Base-by-base conservation (phyloP, 1,140 invertebrate species). In the Zaprionus vittiger region DNA sequence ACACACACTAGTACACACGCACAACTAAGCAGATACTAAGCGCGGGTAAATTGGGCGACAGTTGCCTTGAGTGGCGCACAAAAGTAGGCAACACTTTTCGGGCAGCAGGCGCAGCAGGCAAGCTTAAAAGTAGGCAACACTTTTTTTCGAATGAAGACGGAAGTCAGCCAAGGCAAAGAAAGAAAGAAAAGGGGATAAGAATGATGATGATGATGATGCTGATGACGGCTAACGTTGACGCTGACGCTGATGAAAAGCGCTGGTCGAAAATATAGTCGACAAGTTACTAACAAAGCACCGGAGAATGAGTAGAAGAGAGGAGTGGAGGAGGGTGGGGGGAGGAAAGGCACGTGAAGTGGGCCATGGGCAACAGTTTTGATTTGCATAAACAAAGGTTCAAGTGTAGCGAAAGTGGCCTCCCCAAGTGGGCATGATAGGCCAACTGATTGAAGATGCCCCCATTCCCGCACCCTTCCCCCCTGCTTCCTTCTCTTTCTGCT, bases 321-420 rank as follows among this genome's bases (percentile, higher is more conserved):
- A 24, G 47, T 14, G 20, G 7, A 11, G 9, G 4, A 1, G 20
- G n/a, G 17, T 0, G 20, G 20, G 11, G 12, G 47, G 11, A 22
- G 47, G 47, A 22, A n/a, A 49, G 9, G 41, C 55, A 49, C 64
- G 49, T 41, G 38, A 73, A 79, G 74, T 87, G 84, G 84, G 83
- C 81, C 84, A 87, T 89, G 83, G 83, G 81, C 85, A 89, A 84
- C 84, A 73, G 85, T 89, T 89, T 90, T 89, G 84, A 89, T 89
- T 89, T 89, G 81, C 84, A 87, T 87, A 87, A 87, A 87, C 84
- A 87, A 87, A 87, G 84, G 83, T 83, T 87, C 83, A 87, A 87
- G 83, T 87, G 84, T 79, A 80, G 72, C 79, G 64, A 89, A 89
- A 90, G 85, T 84, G 84, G 79, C 82, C 73, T 71, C 56, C 81